These are phyloP conservation scores for Lasioglossum calceatum DNA, from an alignment of 2,888 invertebrate genomes.

Conservation along the genomic window DNA sequence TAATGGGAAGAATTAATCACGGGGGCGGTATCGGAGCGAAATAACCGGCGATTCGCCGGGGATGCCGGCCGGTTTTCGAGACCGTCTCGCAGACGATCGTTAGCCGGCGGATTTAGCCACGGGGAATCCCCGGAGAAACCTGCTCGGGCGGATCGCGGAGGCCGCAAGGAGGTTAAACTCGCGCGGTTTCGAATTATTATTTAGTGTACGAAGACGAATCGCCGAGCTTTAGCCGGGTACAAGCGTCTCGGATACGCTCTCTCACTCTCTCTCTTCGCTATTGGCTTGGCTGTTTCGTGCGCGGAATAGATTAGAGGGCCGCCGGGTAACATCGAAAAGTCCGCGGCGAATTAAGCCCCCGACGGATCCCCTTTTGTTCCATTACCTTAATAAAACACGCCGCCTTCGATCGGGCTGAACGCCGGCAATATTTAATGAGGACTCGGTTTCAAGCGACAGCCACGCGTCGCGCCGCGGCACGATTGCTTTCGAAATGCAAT, in stretches of 20 bases:
- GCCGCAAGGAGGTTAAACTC: slow-evolving; percentile 32
- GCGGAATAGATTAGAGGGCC: slow-evolving; percentile 14
- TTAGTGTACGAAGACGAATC: slow-evolving; percentile 53
- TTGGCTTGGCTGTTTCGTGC: not conserved
- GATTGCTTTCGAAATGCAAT: too few relatives aligned
- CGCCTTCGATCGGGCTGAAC: not conserved
- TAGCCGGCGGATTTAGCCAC: not conserved
- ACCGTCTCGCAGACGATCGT: slow-evolving; percentile 15
- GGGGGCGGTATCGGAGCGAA: not conserved
- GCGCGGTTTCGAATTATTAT: slow-evolving; percentile 56
- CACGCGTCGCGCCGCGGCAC: too few relatives aligned
- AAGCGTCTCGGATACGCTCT: slow-evolving; percentile 10
- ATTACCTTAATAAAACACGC: not conserved
- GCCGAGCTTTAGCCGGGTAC: not conserved
- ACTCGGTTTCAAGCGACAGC: not conserved
- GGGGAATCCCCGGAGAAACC: slow-evolving; percentile 11
- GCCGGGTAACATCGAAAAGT: not conserved
- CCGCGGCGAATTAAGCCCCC: slow-evolving; percentile 10
- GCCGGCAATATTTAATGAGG: not conserved
- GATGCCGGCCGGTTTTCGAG: not conserved
- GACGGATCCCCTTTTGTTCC: slow-evolving; percentile 7
- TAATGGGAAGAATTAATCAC: slow-evolving; percentile 43
- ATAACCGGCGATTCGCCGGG: not conserved
- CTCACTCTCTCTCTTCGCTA: not conserved
- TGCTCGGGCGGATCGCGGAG: slow-evolving; percentile 13